phyloP scores from a whole-genome alignment of 2,113 vertebrate species.

The Grus americana region DNA sequence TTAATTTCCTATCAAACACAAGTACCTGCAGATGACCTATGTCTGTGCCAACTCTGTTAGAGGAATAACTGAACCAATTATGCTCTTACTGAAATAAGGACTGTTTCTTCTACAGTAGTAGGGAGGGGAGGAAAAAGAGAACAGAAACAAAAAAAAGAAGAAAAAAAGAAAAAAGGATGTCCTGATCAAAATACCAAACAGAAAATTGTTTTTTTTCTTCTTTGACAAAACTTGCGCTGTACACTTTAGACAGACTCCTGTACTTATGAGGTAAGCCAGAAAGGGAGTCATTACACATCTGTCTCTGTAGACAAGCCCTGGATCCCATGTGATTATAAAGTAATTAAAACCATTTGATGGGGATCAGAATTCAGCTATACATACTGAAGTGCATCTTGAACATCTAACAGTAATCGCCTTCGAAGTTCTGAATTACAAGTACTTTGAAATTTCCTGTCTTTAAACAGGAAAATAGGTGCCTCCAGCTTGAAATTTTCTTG shows the following conservation, averaged over 20 bases:
- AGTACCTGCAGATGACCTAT: neutral
- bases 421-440: neutral
- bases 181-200: neutral
- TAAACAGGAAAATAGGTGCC: neutral
- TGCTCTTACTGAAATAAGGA: neutral
- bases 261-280: neutral
- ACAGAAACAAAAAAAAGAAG: no score
- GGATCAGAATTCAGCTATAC: neutral
- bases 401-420: neutral
- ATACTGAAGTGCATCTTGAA: neutral
- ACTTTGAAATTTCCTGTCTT: neutral
- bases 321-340: neutral
- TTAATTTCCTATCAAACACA: neutral
- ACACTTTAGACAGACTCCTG: neutral
- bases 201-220: neutral
- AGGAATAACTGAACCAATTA: neutral
- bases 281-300: neutral
- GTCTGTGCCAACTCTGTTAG: neutral
- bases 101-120: neutral
- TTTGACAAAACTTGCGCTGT: neutral
- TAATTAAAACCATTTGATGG: constrained; percentile 28
- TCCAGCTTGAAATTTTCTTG: neutral
- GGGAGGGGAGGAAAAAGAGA: rapidly evolving
- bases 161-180: no score
- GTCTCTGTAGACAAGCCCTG: neutral